Percentiles rank a stretch among this genome's conserved stretches.
Conservation (phyloP, 2,888 invertebrate species). For the Xestia rhomboidea region DNA sequence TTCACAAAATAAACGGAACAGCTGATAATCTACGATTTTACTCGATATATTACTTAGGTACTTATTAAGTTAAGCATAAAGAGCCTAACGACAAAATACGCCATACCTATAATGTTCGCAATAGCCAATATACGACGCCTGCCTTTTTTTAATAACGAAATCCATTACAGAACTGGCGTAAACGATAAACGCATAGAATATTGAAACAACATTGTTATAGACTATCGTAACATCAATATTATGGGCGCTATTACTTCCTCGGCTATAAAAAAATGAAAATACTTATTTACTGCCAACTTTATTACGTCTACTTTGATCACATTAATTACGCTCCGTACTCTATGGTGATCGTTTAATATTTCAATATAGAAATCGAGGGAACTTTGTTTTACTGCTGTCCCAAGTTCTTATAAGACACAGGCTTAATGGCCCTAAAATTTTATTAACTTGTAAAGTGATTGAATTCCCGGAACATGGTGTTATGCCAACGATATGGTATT, state of each 20-base stretch:
- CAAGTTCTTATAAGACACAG: constrained; percentile 24
- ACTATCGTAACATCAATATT: constrained; percentile 75
- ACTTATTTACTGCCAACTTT: constrained; percentile 81
- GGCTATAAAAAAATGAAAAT: constrained; percentile 80
- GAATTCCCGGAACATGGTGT: constrained; percentile 27
- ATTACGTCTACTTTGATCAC: constrained; percentile 75
- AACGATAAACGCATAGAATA: constrained; percentile 76
- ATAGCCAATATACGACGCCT: constrained; percentile 48
- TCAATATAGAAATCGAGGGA: constrained; percentile 70
- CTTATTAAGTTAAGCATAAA: constrained; percentile 1
- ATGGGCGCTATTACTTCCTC: constrained; percentile 70
- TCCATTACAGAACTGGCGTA: constrained; percentile 62
- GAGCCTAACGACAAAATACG: constrained; percentile 23
- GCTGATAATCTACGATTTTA: not conserved
- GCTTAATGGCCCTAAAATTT: constrained; percentile 34
- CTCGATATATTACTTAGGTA: not conserved
- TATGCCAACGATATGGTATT: constrained; percentile 32
- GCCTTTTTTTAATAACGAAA: constrained; percentile 56
- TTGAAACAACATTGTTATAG: constrained; percentile 75
- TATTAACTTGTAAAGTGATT: constrained; percentile 59
- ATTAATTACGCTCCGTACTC: constrained; percentile 80
- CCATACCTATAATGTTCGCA: constrained; percentile 35
- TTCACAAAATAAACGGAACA: not conserved
- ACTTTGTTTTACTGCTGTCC: constrained; percentile 64
- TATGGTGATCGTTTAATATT: constrained; percentile 74